A percentile compares a stretch with the other conserved stretches of the same genome.
Evolutionary conservation across 92 coral and sea anemone species (phyloP).

Genomic region (Virgularia gustaviana): DNA sequence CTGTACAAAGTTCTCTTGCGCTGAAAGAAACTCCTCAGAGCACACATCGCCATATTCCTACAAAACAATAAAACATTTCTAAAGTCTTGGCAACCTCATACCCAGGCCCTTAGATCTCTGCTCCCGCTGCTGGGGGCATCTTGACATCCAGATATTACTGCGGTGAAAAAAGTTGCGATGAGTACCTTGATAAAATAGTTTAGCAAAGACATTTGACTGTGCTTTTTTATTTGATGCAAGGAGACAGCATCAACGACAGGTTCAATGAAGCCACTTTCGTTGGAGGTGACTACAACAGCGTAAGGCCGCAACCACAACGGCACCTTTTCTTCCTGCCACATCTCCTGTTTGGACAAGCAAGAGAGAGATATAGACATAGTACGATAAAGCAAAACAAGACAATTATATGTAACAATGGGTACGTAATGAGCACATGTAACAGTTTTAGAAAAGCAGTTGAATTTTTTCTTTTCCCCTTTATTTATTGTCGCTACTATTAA

Average conservation of each 20-base stretch:
- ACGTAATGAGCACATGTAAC: too few relatives aligned
- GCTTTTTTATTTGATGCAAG: slow-evolving; percentile 91
- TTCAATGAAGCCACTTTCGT: slow-evolving; percentile 92
- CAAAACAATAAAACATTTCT: neutral
- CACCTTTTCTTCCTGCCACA: slow-evolving; percentile 28
- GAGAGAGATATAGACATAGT: neutral
- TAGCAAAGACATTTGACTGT: slow-evolving; percentile 96
- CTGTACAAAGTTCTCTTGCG: slow-evolving; percentile 93
- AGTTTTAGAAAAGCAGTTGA: too few relatives aligned
- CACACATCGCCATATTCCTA: slow-evolving; percentile 91
- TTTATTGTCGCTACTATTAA: too few relatives aligned
- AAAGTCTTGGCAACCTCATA: neutral
- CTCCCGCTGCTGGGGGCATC: neutral
- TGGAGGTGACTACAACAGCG: slow-evolving; percentile 94
- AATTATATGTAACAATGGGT: too few relatives aligned
- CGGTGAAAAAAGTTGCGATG: neutral
- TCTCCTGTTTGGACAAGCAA: neutral
- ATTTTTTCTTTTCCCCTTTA: too few relatives aligned
- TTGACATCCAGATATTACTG: neutral
- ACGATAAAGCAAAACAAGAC: too few relatives aligned
- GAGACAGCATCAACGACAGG: slow-evolving; percentile 95
- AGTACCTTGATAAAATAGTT: slow-evolving; percentile 90
- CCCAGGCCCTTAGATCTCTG: too few relatives aligned
- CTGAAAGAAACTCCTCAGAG: slow-evolving; percentile 89
- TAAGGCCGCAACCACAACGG: slow-evolving; percentile 42